Evolutionary conservation across 2,888 invertebrate genomes (phyloP).

Genomic region (Dromius quadrimaculatus): DNA sequence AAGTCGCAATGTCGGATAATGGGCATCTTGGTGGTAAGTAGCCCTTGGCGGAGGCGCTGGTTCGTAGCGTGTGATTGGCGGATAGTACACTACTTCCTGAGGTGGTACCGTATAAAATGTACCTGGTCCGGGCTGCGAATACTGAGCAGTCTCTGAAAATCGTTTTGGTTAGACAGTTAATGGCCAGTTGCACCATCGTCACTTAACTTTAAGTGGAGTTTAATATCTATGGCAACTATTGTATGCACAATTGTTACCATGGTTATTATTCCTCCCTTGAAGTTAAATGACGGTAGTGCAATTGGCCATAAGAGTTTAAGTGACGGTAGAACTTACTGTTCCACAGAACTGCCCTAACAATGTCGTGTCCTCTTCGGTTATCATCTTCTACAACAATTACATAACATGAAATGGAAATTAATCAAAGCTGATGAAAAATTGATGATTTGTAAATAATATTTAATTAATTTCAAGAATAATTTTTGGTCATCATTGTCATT

Average conservation of each 20-base stretch:
- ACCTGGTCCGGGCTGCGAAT: conserved; percentile 63
- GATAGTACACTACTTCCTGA: conserved; percentile 66
- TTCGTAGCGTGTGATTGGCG: conserved; percentile 62
- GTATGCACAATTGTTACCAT: too few species aligned
- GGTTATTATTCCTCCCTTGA: too few species aligned
- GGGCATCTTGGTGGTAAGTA: conserved; percentile 62
- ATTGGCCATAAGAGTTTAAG: conserved; percentile 45
- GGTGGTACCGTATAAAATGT: conserved; percentile 69
- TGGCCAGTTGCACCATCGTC: too few species aligned
- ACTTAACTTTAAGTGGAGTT: too few species aligned
- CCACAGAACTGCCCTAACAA: conserved; percentile 85
- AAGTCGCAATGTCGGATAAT: too few species aligned
- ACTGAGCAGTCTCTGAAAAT: conserved; percentile 68
- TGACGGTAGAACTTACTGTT: conserved; percentile 76
- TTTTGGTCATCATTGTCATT: too few species aligned
- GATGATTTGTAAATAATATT: too few species aligned
- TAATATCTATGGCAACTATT: too few species aligned
- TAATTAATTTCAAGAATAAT: too few species aligned
- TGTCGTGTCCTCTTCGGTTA: conserved; percentile 82
- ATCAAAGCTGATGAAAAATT: neutral
- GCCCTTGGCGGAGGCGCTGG: conserved; percentile 61
- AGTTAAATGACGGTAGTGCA: too few species aligned
- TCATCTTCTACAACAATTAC: conserved; percentile 70
- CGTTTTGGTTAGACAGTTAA: conserved; percentile 7
- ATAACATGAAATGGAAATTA: conserved; percentile 3